These are phyloP conservation scores for Paragorgia papillata DNA, from an alignment of 92 coral and sea anemone species.

Conservation along the genomic window DNA sequence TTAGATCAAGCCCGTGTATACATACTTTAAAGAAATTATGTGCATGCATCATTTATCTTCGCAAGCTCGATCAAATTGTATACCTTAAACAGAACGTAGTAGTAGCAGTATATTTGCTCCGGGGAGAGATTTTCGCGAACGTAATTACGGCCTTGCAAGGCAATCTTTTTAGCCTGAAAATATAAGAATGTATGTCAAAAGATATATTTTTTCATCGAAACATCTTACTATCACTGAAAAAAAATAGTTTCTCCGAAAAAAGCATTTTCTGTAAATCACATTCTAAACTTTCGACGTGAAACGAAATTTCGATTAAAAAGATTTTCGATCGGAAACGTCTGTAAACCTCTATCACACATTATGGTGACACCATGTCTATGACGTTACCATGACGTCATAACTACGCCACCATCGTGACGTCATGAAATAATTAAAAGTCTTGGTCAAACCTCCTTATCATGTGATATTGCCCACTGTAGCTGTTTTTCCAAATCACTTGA, in stretches of 20 bases:
- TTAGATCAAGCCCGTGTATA: background rate
- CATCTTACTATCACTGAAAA: too few relatives aligned
- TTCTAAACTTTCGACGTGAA: too few relatives aligned
- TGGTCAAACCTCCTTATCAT: conserved; percentile 73
- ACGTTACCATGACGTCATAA: too few relatives aligned
- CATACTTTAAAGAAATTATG: background rate
- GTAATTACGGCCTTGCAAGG: conserved; percentile 75
- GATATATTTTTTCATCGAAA: too few relatives aligned
- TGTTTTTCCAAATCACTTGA: conserved; percentile 76
- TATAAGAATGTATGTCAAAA: conserved; percentile 18
- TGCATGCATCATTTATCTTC: background rate
- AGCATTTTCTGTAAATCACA: too few relatives aligned
- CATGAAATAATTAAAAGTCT: background rate
- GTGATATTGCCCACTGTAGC: conserved; percentile 84
- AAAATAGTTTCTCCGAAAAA: too few relatives aligned
- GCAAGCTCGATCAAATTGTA: background rate
- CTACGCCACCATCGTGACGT: too few relatives aligned
- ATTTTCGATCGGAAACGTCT: too few relatives aligned
- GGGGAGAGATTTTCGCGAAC: conserved; percentile 72
- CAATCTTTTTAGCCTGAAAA: conserved; percentile 77
- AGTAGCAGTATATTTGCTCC: conserved; percentile 83
- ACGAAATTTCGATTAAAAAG: too few relatives aligned
- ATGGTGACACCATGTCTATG: too few relatives aligned
- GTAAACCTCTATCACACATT: too few relatives aligned
- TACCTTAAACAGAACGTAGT: conserved; percentile 80